Conservation (phyloP, 2,888 invertebrate genomes). For the Oscheius sp. region DNA sequence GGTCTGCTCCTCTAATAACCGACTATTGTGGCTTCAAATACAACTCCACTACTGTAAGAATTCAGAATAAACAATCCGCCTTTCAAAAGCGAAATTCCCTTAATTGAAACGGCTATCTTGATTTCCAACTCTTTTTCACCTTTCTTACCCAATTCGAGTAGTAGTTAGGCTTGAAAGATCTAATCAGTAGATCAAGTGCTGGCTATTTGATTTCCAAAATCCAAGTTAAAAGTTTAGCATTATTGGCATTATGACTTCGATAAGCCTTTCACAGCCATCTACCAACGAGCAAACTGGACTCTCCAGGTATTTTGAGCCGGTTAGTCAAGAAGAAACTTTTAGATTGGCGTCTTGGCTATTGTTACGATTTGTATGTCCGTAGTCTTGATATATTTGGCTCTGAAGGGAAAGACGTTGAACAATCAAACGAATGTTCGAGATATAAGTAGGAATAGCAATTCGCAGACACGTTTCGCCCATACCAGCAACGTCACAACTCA, state of each 20-base stretch:
- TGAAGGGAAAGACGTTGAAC: background rate
- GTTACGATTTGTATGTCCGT: background rate
- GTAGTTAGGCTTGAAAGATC: background rate
- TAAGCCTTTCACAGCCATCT: conserved; percentile 16
- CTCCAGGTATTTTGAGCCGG: conserved; percentile 1
- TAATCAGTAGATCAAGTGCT: background rate
- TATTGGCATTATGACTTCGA: conserved; percentile 18
- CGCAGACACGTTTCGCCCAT: background rate
- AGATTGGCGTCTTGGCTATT: background rate
- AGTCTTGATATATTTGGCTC: background rate
- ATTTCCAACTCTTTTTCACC: background rate
- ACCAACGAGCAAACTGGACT: background rate
- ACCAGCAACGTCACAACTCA: background rate
- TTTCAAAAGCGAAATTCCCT: too few relatives aligned
- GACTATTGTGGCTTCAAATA: conserved; percentile 15
- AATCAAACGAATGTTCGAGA: background rate
- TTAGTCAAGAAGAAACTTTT: background rate
- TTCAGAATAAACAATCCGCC: background rate
- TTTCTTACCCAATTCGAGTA: background rate
- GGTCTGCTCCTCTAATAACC: conserved; percentile 6
- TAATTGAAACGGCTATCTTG: background rate
- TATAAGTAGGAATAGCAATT: background rate
- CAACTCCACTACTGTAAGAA: background rate
- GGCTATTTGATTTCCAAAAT: background rate
- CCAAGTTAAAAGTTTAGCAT: too few relatives aligned